Conservation (phyloP, 2,888 invertebrate species). For the Trissoscelio sp. region DNA sequence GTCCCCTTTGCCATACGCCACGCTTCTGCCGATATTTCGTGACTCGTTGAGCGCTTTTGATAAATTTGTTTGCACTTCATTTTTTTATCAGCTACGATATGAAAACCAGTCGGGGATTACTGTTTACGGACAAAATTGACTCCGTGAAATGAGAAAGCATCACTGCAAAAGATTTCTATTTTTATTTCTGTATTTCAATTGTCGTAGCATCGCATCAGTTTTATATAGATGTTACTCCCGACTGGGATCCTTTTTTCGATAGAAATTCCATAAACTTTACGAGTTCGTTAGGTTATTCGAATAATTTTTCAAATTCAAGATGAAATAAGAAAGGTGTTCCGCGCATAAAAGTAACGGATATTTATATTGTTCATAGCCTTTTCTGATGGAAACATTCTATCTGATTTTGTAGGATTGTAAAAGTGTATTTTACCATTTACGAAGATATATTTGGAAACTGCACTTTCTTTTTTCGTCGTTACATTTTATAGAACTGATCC, state of each 20-base stretch:
- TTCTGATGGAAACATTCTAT: too few species aligned
- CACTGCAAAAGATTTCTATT: background rate
- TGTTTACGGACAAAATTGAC: background rate
- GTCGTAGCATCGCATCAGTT: too few species aligned
- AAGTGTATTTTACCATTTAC: too few species aligned
- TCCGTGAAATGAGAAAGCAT: background rate
- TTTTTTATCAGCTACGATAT: background rate
- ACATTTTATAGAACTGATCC: too few species aligned
- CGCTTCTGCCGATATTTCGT: slow-evolving; percentile 18
- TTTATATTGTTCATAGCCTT: background rate
- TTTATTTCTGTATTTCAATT: background rate
- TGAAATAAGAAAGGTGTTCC: background rate
- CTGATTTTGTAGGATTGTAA: too few species aligned
- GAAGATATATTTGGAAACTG: too few species aligned
- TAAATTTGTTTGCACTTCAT: slow-evolving; percentile 14
- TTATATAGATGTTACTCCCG: background rate
- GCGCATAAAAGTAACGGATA: background rate
- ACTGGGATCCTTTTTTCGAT: background rate
- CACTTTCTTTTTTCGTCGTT: too few species aligned
- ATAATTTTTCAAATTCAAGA: background rate
- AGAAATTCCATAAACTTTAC: background rate
- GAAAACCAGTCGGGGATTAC: background rate
- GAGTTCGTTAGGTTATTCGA: background rate
- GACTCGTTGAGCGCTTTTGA: slow-evolving; percentile 17
- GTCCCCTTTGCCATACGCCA: slow-evolving; percentile 5